These are phyloP conservation scores for Aythya fuligula DNA, from an alignment of 2,797 vertebrate species.

Conservation along the genomic window DNA sequence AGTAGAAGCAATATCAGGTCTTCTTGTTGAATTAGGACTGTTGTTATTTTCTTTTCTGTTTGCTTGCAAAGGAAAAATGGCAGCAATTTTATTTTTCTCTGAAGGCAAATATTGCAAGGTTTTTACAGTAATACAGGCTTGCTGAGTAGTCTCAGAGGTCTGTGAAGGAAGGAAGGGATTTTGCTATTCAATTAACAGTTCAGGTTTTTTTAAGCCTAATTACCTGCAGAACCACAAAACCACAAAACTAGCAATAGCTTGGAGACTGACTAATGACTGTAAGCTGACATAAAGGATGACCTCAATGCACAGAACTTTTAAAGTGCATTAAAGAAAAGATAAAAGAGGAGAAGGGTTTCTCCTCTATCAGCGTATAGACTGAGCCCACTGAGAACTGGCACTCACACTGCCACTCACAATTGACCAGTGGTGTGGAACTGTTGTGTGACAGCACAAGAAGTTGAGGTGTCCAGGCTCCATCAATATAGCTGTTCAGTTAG, in stretches of 20 bases:
- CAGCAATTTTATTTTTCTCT: slow-evolving; percentile 38
- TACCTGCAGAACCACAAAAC: slow-evolving; percentile 18
- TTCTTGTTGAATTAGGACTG: not conserved
- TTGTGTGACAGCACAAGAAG: not conserved
- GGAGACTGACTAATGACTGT: not conserved
- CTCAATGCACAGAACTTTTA: not conserved
- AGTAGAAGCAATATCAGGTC: not conserved
- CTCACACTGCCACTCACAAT: not conserved
- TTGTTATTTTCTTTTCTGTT: slow-evolving; percentile 22
- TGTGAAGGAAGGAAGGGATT: slow-evolving; percentile 5
- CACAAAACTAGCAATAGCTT: not conserved
- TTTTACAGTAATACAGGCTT: slow-evolving; percentile 28
- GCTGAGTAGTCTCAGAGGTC: slow-evolving; percentile 23
- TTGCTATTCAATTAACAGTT: slow-evolving; percentile 51
- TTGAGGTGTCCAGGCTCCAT: not conserved
- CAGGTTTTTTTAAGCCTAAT: slow-evolving; percentile 28
- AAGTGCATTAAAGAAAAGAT: not conserved
- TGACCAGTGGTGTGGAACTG: not conserved
- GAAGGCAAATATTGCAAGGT: slow-evolving; percentile 20
- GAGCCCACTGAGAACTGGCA: not conserved
- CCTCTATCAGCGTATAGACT: not conserved
- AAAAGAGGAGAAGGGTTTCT: not conserved
- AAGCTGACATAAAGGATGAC: not conserved
- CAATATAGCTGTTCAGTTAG: not conserved
- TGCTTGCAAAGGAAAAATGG: slow-evolving; percentile 25